Base-by-base conservation (phyloP, 2,888 invertebrate genomes). In the Acheta domesticus region DNA sequence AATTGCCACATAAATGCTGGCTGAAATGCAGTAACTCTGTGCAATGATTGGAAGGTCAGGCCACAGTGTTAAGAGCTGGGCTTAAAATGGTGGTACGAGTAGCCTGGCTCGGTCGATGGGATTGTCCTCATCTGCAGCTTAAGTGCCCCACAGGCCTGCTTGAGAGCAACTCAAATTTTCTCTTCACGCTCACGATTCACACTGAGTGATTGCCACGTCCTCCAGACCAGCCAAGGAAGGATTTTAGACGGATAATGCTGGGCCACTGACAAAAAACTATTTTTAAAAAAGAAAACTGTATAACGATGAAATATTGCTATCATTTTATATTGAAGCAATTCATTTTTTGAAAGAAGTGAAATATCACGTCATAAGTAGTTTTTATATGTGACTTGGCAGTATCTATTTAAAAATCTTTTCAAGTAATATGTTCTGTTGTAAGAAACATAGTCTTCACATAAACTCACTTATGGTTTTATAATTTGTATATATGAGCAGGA, bases 241-340 rank as follows among this genome's bases (percentile, higher is more conserved):
- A 62, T 62, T 62, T 62, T 62, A 62, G 62, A 62, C 62, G n/a
- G 62, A 62, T 62, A 62, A n/a, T 62, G 62, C 62, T 62, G 62
- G 62, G 62, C 62, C 62, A 62, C 62, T 62, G 62, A 62, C 14
- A 62, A 62, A 62, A 62, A 62, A 12, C 11, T 62, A 62, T 62
- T 62, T 62, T 62, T 62, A 62, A 62, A 62, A n/a, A 62, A 5
- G n/a, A 62, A 62, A 62, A 62, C 16, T 62, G 62, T 62, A 62
- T 62, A 62, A 62, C n/a, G 62, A 62, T n/a, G 14, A 62, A 62
- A 62, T 62, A 62, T 62, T n/a, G n/a, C 62, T n/a, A 62, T 62
- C 62, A 62, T 62, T 62, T 62, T 62, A n/a, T 62, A 62, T 62
- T 62, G 62, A n/a, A 62, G 62, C 62, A 62, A 62, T 62, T 62